Evolutionary conservation across 2,888 invertebrate species (phyloP), one percentile per base, ranked within the genome.

Genomic region (Nesidiocoris tenuis): DNA sequence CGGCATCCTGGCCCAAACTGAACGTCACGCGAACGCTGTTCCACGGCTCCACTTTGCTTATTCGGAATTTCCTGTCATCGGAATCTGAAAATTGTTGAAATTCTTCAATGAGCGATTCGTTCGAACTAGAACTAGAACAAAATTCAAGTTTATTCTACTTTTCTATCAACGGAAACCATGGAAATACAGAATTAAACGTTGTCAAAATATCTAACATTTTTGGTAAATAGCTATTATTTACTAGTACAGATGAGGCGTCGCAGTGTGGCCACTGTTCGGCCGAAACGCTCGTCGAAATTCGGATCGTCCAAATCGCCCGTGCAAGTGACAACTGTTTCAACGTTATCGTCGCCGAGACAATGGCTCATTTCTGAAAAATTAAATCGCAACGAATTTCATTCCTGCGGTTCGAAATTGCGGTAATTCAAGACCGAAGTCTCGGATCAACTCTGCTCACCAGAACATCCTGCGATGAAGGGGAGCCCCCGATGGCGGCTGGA

Each of bases 11-110:
- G 82, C 97, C 96, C 87, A 98, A 95, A 84, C 95, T 95, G 88
- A 98, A 91, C 86, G 96, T 97, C 85, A 98, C 96, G 86, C 95
- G 91, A 82, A 98, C 97, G 82, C 96, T 95, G 87, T 96, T 96
- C 96, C 96, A 98, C 88, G 97, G 97, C 89, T 97, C 97, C 87
- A 96, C 90, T 85, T 92, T 92, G 83, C 88, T 87, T 81, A 92
- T 87, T 83, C 87, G 87, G 82, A 90, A 39, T 39, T 39, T 55
- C 56, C 67, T 54, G 21, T 61, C 72, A 61, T 72, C 21, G 61
- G 39, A 61, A 72, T 72, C 72, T 61, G 72, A 24, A 72, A n/a
- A 64, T 39, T 39, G n/a, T 39, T 39, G 5, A 39, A 39, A 39
- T 39, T n/a, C n/a, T n/a, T n/a, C 5, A 39, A 39, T 12, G 39